phyloP scores from a whole-genome alignment of 2,113 vertebrate genomes.

The Eurypyga helias region DNA sequence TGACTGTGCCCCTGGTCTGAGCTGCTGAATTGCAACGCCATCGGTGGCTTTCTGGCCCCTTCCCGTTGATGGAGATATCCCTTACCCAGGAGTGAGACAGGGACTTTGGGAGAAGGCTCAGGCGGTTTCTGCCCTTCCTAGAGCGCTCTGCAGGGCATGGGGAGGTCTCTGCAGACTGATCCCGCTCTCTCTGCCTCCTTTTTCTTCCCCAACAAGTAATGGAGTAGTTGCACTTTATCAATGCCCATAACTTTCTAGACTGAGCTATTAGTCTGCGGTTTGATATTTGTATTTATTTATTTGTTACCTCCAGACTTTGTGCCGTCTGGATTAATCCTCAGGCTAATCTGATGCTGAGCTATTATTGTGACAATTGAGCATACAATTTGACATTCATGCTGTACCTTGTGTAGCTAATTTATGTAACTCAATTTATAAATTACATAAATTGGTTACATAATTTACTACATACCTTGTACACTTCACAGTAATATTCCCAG shows the following conservation, averaged over 20 bases:
- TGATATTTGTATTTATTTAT: slow-evolving; percentile 51
- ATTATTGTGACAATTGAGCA: slow-evolving; percentile 55
- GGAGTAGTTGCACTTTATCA: slow-evolving; percentile 32
- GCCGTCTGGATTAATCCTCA: slow-evolving; percentile 25
- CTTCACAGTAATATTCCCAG: slow-evolving; percentile 57
- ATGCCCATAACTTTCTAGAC: slow-evolving; percentile 35
- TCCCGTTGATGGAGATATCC: not conserved
- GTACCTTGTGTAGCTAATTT: slow-evolving; percentile 63
- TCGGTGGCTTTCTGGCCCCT: not conserved
- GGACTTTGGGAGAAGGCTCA: not conserved
- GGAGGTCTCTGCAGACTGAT: not conserved
- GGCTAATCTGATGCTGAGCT: slow-evolving; percentile 49
- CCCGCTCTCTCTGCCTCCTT: not conserved
- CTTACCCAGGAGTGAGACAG: not conserved
- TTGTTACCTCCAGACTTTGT: slow-evolving; percentile 36
- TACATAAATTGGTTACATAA: slow-evolving; percentile 57
- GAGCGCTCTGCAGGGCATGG: not conserved
- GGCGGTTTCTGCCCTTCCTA: not conserved
- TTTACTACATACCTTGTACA: slow-evolving; percentile 65
- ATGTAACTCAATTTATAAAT: slow-evolving; percentile 68
- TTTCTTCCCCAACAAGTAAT: not conserved
- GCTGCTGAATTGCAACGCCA: not conserved
- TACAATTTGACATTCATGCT: slow-evolving; percentile 52
- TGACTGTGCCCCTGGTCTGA: not conserved
- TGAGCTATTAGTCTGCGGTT: slow-evolving; percentile 11